These are phyloP conservation scores for Ganaspis brasiliensis DNA, from an alignment of 2,888 invertebrate species.

Conservation along the genomic window DNA sequence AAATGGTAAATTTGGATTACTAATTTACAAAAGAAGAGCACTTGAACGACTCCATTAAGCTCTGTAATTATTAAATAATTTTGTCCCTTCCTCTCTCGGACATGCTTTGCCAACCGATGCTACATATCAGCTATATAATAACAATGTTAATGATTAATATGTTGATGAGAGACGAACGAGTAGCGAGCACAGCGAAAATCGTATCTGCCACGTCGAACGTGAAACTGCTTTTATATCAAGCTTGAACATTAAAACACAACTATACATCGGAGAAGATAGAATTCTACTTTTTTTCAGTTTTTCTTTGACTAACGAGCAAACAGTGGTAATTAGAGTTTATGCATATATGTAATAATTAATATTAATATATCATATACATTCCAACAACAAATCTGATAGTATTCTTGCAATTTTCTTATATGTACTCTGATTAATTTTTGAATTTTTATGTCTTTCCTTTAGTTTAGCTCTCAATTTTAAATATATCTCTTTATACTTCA, in stretches of 20 bases:
- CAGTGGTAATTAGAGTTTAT: conserved; percentile 77
- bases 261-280: conserved; percentile 75
- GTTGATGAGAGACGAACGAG: conserved; percentile 38
- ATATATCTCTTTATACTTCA: conserved; percentile 55
- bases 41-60: conserved; percentile 43
- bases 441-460: conserved; percentile 52
- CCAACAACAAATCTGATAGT: conserved; percentile 76
- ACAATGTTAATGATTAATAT: conserved; percentile 37
- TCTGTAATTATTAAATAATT: conserved; percentile 39
- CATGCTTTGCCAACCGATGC: conserved; percentile 41
- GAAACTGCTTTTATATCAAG: conserved; percentile 59
- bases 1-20: neutral
- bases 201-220: conserved; percentile 51
- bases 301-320: conserved; percentile 76
- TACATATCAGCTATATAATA: conserved; percentile 43
- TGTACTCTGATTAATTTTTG: neutral
- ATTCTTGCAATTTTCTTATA: conserved; percentile 54
- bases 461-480: conserved; percentile 52
- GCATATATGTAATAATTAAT: conserved; percentile 70
- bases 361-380: conserved; percentile 74
- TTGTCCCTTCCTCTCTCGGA: conserved; percentile 24
- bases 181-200: conserved; percentile 49
- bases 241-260: conserved; percentile 76
- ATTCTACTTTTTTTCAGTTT: conserved; percentile 61
- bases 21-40: conserved; percentile 47